Conservation (phyloP, 1,140 invertebrate species). For the honey bee (Apis mellifera) region DNA sequence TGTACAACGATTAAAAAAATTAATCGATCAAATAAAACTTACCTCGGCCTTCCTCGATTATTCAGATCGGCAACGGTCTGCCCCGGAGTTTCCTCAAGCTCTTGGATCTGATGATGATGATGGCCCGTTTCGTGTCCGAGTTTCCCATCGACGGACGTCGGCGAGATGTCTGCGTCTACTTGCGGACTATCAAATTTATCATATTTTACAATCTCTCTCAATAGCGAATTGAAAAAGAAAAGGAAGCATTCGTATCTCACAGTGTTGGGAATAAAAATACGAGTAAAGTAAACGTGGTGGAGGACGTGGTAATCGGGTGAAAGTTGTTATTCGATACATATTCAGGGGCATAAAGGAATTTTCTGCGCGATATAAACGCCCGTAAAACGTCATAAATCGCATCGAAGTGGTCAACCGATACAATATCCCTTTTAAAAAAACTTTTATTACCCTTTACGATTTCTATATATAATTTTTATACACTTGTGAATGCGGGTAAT, state of each 20-base stretch:
- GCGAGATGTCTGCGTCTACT: slow-evolving; percentile 59
- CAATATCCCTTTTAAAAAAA: background rate
- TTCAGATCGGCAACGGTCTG: slow-evolving; percentile 59
- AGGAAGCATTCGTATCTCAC: background rate
- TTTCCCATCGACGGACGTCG: slow-evolving; percentile 56
- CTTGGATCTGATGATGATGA: slow-evolving; percentile 64
- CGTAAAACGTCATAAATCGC: slow-evolving; percentile 9
- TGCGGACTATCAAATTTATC: slow-evolving; percentile 62
- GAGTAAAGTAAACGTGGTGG: background rate
- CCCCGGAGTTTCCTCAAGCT: slow-evolving; percentile 52
- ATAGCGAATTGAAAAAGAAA: background rate
- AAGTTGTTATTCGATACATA: slow-evolving; percentile 4
- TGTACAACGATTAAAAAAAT: background rate
- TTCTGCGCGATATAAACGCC: background rate
- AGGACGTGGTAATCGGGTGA: background rate
- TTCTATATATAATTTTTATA: background rate
- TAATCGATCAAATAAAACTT: background rate
- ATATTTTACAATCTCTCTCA: background rate
- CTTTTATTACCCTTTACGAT: no score
- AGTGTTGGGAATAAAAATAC: background rate
- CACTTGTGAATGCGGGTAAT: no score
- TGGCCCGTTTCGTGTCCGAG: slow-evolving; percentile 56
- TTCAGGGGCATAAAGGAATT: background rate
- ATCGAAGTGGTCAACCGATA: background rate
- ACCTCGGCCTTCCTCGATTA: slow-evolving; percentile 67